phyloP scores from a whole-genome alignment of 2,797 vertebrate genomes.

The Percopsis omiscomaycus region DNA sequence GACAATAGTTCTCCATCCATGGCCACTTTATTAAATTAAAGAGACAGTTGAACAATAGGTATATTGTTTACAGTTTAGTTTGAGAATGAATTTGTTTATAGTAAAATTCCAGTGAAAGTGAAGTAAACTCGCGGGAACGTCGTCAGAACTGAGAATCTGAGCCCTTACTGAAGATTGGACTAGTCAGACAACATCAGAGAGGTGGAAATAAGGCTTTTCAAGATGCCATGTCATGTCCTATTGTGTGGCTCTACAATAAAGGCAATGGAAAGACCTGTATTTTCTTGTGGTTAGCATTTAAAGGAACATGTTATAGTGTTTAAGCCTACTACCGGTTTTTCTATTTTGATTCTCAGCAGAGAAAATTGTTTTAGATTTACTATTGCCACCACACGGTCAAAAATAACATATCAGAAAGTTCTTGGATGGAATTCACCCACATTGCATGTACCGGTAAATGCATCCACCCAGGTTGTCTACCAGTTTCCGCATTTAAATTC shows the following conservation, averaged over 20 bases:
- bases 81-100: too few species aligned
- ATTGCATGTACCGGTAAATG: too few species aligned
- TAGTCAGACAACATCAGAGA: conserved; percentile 32
- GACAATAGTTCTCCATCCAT: conserved; percentile 4
- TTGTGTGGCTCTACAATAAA: not conserved
- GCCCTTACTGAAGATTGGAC: not conserved
- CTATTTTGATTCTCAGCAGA: too few species aligned
- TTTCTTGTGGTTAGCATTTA: conserved; percentile 3
- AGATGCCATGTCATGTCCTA: conserved; percentile 19
- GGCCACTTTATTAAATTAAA: not conserved
- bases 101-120: conserved; percentile 49
- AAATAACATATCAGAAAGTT: not conserved
- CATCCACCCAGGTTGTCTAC: too few species aligned
- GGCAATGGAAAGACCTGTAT: not conserved
- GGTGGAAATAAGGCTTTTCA: conserved; percentile 41
- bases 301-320: too few species aligned
- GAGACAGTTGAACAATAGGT: conserved; percentile 11
- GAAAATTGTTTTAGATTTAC: too few species aligned
- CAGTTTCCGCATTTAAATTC: not conserved
- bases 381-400: too few species aligned
- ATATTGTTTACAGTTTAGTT: conserved; percentile 26
- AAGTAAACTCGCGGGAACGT: conserved; percentile 41
- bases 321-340: too few species aligned
- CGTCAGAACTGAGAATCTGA: conserved; percentile 28
- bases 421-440: not conserved